These are phyloP conservation scores for Drosophila rellima DNA, from an alignment of 2,888 invertebrate species.

Conservation along the genomic window DNA sequence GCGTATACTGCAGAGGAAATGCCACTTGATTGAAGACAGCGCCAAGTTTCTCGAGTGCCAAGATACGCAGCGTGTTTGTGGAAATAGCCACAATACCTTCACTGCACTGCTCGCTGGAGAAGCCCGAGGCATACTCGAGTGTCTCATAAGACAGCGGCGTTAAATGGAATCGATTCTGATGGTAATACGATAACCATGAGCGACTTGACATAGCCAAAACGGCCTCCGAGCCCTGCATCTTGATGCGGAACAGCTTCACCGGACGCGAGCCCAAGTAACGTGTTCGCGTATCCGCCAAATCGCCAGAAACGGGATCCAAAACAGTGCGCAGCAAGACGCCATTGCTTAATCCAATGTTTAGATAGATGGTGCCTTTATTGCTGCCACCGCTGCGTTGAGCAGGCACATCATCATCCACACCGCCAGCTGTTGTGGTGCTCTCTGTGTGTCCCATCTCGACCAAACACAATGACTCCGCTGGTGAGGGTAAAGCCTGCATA, in stretches of 20 bases:
- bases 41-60: constrained; percentile 98
- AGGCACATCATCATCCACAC: constrained; percentile 86
- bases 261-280: constrained; percentile 98
- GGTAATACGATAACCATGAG: constrained; percentile 99
- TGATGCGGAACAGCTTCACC: constrained; percentile 97
- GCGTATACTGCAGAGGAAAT: constrained; percentile 97
- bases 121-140: constrained; percentile 98
- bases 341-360: constrained; percentile 99
- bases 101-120: constrained; percentile 98
- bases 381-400: constrained; percentile 84
- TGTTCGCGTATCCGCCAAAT: constrained; percentile 98
- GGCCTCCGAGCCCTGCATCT: constrained; percentile 98
- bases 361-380: constrained; percentile 92
- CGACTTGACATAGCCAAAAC: constrained; percentile 99
- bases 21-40: constrained; percentile 99
- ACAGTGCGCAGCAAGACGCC: constrained; percentile 97
- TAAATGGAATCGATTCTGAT: constrained; percentile 97
- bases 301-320: constrained; percentile 97
- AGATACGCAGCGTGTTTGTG: constrained; percentile 97
- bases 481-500: constrained; percentile 98
- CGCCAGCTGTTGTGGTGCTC: constrained; percentile 86
- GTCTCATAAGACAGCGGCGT: constrained; percentile 98
- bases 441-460: constrained; percentile 95
- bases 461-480: constrained; percentile 98
- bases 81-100: constrained; percentile 99